Evolutionary conservation across 1,140 invertebrate genomes (phyloP), one percentile per base, ranked within the genome.

Genomic region (Pseudomyrmex flavicornis): DNA sequence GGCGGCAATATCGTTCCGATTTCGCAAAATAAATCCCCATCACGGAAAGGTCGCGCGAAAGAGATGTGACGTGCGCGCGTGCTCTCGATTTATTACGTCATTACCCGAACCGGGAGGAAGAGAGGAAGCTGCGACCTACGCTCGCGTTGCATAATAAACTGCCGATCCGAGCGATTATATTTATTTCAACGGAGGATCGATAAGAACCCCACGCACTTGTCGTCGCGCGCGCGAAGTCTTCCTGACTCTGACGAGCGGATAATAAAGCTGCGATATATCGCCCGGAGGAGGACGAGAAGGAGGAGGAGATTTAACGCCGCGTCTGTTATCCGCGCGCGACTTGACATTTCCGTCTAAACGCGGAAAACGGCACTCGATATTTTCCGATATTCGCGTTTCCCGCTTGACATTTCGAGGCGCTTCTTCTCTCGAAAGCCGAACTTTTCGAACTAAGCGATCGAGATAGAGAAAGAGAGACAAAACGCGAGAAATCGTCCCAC

Each of bases 401-500:
- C 35, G 35, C 0, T 35, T 35, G 35, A 35, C 35, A 50, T 48
- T 17, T 75, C 20, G 46, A 75, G 12, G 44, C 17, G 58, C 58
- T 22, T 17, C 13, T 63, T 15, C 44, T 35, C 35, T 35, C 35
- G 35, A 35, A 35, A 35, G 35, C 35, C 35, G 35, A 35, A 35
- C 35, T 76, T 61, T 63, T 12, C 12, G 15, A 1, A 20, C 17
- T 35, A 7, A 35, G 35, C 35, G 35, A 75, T 22, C 13, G 58
- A 5, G 59, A 58, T 35, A 35, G 26, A 58, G 13, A n/a, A 17
- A 50, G 48, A 8, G 12, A 61, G 50, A 68, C 63, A 63, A 52
- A 20, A 3, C 22, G 52, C 22, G 17, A 70, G 22, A 61, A 80
- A 63, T n/a, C 26, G 10, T 87, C 77, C 48, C 56, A 48, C 77